phyloP scores from a whole-genome alignment of 2,888 invertebrate genomes.

The Drosophila nr. perissopoda region DNA sequence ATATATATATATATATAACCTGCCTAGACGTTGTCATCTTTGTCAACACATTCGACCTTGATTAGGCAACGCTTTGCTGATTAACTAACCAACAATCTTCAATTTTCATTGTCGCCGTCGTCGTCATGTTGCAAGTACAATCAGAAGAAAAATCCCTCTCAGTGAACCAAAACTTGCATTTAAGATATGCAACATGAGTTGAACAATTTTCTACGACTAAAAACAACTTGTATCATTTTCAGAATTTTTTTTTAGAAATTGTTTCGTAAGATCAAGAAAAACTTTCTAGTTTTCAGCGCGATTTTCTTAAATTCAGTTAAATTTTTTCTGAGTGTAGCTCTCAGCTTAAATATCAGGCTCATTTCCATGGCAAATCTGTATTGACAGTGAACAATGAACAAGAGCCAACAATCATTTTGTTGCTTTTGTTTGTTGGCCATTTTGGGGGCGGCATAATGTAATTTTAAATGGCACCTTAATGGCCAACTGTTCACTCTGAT shows the following conservation, averaged over 20 bases:
- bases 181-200: neutral
- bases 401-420: constrained; percentile 47
- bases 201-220: neutral
- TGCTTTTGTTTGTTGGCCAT: constrained; percentile 8
- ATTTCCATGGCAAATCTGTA: constrained; percentile 53
- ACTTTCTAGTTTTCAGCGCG: neutral
- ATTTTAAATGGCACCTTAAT: constrained; percentile 57
- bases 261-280: neutral
- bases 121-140: constrained; percentile 32
- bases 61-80: constrained; percentile 59
- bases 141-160: neutral
- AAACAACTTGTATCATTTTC: neutral
- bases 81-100: constrained; percentile 35
- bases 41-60: constrained; percentile 66
- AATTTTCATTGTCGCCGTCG: constrained; percentile 9
- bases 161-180: neutral
- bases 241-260: neutral
- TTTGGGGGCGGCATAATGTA: constrained; percentile 37
- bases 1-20: constrained; percentile 8
- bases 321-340: neutral
- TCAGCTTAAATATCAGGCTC: neutral
- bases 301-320: neutral
- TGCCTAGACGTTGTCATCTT: constrained; percentile 24
- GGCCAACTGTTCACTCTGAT: constrained; percentile 32
- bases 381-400: constrained; percentile 66